A percentile compares a stretch with the other conserved stretches of the same genome.
These are phyloP conservation scores for Limnephilus rhombicus DNA, from an alignment of 2,888 invertebrate species.

Conservation along the genomic window DNA sequence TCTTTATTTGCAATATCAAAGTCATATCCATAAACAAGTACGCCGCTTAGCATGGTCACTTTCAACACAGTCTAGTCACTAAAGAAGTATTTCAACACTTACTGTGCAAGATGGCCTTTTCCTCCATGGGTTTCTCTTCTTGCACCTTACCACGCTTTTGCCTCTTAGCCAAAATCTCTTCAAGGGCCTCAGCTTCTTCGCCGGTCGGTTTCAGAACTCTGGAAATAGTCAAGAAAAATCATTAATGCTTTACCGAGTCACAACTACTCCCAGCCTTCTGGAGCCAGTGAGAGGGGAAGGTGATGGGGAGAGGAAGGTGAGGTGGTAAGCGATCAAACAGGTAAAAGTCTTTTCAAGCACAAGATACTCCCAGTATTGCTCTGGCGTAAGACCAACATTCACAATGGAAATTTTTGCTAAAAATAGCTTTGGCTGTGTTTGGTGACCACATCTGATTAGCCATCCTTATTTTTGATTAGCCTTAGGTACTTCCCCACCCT, in stretches of 20 bases:
- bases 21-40: neutral
- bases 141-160: constrained; percentile 92
- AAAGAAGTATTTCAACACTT: constrained; percentile 70
- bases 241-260: neutral
- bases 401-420: no score
- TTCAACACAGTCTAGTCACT: neutral
- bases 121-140: constrained; percentile 95
- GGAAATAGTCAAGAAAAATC: constrained; percentile 24
- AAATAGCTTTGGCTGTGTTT: no score
- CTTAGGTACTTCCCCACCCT: no score
- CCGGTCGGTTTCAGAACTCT: constrained; percentile 93
- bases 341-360: no score
- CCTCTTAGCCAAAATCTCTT: constrained; percentile 94
- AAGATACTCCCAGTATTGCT: no score
- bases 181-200: constrained; percentile 95
- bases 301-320: no score
- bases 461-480: no score
- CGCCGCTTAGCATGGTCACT: neutral
- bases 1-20: neutral
- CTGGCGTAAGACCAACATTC: no score
- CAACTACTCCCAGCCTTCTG: no score
- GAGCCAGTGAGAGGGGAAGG: no score
- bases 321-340: no score
- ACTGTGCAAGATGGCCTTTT: constrained; percentile 96
- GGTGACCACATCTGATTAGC: no score